A percentile compares a stretch with the other conserved stretches of the same genome.
These are phyloP conservation scores for Guaruba guarouba DNA, from an alignment of 2,113 vertebrate genomes.

Conservation along the genomic window DNA sequence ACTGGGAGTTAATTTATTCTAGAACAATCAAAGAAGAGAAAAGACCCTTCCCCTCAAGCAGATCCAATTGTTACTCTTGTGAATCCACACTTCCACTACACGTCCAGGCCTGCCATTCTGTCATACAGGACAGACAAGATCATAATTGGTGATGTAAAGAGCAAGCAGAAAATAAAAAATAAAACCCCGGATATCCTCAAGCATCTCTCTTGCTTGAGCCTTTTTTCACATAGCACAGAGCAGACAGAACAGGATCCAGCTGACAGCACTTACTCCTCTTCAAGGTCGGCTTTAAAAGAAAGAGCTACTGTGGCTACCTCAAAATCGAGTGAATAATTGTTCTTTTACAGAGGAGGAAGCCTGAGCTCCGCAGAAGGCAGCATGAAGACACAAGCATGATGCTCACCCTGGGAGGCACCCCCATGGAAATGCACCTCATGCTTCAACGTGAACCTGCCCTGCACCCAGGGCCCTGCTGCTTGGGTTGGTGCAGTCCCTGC, in stretches of 20 bases:
- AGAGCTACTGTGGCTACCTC: background rate
- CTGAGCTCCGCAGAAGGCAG: background rate
- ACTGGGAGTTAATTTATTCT: background rate
- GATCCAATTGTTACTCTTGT: background rate
- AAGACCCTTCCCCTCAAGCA: background rate
- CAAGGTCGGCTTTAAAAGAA: background rate
- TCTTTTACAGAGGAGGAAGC: background rate
- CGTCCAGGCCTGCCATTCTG: background rate
- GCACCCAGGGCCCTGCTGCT: too few species aligned
- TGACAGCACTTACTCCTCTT: background rate
- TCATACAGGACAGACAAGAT: background rate
- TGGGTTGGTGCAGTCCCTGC: accelerated
- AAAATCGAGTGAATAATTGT: background rate
- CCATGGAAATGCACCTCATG: background rate
- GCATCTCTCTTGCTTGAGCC: background rate
- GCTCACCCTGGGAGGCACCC: background rate
- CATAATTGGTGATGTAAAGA: background rate
- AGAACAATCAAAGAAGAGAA: background rate
- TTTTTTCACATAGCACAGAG: background rate
- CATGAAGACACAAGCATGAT: background rate
- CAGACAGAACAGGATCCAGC: background rate
- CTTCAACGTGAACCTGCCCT: background rate
- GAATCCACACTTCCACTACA: background rate
- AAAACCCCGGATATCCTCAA: background rate
- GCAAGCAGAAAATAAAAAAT: background rate